These are phyloP conservation scores for Chascanopsetta lugubris DNA, from an alignment of 2,113 vertebrate genomes.

Conservation along the genomic window DNA sequence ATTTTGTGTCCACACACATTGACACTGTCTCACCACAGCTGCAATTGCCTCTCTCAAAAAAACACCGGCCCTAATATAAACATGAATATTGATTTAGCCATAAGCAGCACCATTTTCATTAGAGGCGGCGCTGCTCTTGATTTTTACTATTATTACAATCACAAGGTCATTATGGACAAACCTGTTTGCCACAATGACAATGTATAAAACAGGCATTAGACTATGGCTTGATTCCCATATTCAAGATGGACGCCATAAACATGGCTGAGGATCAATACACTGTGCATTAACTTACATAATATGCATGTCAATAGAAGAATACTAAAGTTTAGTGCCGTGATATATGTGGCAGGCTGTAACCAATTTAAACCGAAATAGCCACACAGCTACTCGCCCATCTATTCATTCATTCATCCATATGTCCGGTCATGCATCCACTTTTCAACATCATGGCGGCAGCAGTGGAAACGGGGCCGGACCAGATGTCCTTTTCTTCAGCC, in stretches of 20 bases:
- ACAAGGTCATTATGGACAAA: conserved; percentile 42
- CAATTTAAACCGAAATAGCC: too few relatives aligned
- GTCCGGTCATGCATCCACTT: too few relatives aligned
- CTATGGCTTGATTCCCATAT: conserved; percentile 40
- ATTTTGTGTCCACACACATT: conserved; percentile 59
- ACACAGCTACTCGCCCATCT: not conserved
- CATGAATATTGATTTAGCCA: conserved; percentile 77
- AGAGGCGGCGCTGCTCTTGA: conserved; percentile 39
- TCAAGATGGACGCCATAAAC: conserved; percentile 61
- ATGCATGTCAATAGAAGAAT: conserved; percentile 24
- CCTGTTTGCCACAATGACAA: conserved; percentile 37
- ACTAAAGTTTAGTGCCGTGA: conserved; percentile 13
- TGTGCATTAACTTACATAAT: conserved; percentile 43
- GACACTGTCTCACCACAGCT: conserved; percentile 47
- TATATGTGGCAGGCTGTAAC: too few relatives aligned
- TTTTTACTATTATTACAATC: conserved; percentile 65
- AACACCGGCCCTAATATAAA: conserved; percentile 55
- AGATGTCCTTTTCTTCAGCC: conserved; percentile 1
- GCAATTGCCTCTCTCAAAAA: conserved; percentile 61
- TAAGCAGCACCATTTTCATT: conserved; percentile 57
- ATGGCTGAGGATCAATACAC: conserved; percentile 55
- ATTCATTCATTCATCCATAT: not conserved
- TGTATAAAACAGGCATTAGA: conserved; percentile 49
- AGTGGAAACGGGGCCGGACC: not conserved
- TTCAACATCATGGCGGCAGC: too few relatives aligned